Base-by-base conservation (phyloP, 2,113 vertebrate genomes). In the Acinonyx jubatus region DNA sequence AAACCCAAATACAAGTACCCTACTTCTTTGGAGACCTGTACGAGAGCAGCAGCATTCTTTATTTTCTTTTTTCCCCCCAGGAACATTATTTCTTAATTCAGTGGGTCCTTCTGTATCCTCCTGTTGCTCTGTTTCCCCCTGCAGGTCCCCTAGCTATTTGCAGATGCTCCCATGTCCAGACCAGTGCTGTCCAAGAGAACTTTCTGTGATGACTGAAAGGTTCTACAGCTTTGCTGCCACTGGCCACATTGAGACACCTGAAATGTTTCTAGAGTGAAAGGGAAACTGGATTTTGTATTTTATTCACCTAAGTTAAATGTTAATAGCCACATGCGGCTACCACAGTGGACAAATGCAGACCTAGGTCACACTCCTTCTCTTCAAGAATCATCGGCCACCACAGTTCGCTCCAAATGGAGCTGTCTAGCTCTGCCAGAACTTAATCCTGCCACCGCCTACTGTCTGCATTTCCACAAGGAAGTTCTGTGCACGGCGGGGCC, bases 21-120 rank as follows among this genome's bases (percentile, higher is more conserved):
- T 41, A 14, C 86, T 84, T 92, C 73, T 92, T 90, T 78, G 48
- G 41, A 83, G 61, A 96, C 63, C 4, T 80, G 38, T 80, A 48
- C 33, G 0, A 92, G 50, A 92, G 48, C 55, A 80, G 38, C 63
- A 96, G 65, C 33, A 45, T 55, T 61, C 52, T 65, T 97, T 89
- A 81, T 94, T 91, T 33, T 14, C 29, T 16, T 74, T 38, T 36
- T 27, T n/a, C 4, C 68, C 16, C 33, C 19, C 69, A 80, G 45
- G 55, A 96, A 65, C 48, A 33, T 31, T 61, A 69, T 57, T 97
- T 90, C 91, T 94, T 89, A 27, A 81, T 89, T 89, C 48, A 50
- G 4, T 11, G 61, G 63, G 8, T 78, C 80, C 38, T 65, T 55
- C 76, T 91, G 31, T 73, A 63, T 83, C 50, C n/a, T 45, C 52